phyloP scores from a whole-genome alignment of 2,888 invertebrate genomes.

The Stenoptilia bipunctidactyla region DNA sequence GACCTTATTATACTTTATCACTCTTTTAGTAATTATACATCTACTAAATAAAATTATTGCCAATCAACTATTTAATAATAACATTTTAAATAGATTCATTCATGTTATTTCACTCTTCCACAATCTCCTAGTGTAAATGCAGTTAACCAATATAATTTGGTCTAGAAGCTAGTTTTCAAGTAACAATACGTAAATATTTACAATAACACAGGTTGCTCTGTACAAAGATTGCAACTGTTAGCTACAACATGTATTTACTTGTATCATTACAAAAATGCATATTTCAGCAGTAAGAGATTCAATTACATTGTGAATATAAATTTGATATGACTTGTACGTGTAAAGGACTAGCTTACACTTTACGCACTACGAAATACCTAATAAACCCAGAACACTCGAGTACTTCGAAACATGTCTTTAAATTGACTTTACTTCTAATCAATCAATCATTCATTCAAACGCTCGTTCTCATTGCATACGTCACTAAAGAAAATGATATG shows the following conservation, averaged over 20 bases:
- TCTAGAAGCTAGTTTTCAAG: background rate
- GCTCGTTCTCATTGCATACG: background rate
- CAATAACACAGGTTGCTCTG: background rate
- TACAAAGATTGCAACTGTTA: no score
- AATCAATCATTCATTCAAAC: background rate
- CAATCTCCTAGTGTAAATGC: background rate
- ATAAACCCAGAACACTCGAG: no score
- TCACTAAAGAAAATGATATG: background rate
- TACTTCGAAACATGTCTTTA: no score
- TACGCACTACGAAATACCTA: no score
- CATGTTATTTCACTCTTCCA: constrained; percentile 3
- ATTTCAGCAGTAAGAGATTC: background rate
- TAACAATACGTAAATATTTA: background rate
- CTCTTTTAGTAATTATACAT: constrained; percentile 36
- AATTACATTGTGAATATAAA: background rate
- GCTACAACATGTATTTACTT: no score
- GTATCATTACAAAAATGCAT: no score
- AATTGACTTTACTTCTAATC: no score
- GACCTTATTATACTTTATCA: constrained; percentile 26
- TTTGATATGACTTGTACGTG: background rate
- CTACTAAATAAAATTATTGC: constrained; percentile 55
- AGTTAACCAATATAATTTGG: background rate
- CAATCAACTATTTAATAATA: constrained; percentile 53
- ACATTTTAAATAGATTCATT: constrained; percentile 35
- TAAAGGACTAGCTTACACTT: background rate